A percentile compares a stretch with the other conserved stretches of the same genome.
Conservation (phyloP, 2,113 vertebrate genomes). For the Paralichthys olivaceus region DNA sequence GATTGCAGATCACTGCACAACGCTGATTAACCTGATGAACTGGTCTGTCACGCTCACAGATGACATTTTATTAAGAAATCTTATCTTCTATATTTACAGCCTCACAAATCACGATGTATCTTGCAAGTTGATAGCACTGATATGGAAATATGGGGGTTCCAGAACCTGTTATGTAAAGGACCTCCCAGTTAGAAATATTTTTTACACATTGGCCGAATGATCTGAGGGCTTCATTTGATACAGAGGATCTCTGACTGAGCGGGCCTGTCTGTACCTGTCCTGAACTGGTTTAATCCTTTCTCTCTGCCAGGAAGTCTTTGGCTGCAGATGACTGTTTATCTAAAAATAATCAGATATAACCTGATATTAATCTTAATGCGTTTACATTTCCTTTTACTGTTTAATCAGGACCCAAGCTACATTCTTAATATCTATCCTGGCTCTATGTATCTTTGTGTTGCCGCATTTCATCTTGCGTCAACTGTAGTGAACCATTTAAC, state of each 20-base stretch:
- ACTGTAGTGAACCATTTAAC: not conserved
- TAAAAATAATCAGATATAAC: constrained; percentile 5
- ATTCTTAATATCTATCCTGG: not conserved
- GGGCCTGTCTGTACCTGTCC: constrained; percentile 67
- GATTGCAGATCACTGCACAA: not conserved
- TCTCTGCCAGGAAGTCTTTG: constrained; percentile 5
- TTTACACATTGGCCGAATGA: constrained; percentile 10
- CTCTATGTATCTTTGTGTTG: not conserved
- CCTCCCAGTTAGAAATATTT: constrained; percentile 7
- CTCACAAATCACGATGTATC: not conserved
- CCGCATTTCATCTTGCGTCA: not conserved
- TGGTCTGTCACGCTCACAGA: not conserved
- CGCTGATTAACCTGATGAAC: not conserved
- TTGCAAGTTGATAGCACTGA: not conserved
- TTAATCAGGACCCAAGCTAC: not conserved
- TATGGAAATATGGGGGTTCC: not conserved
- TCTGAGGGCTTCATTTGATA: constrained; percentile 26
- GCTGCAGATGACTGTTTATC: constrained; percentile 20
- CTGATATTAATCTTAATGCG: not conserved
- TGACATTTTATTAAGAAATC: not conserved
- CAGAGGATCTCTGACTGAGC: constrained; percentile 30
- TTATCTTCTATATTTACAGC: not conserved
- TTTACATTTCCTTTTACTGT: not conserved
- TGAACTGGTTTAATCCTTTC: constrained; percentile 56
- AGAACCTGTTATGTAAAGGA: constrained; percentile 6